Evolutionary conservation across 2,797 vertebrate genomes (phyloP).

Genomic region (Crax fasciolata): DNA sequence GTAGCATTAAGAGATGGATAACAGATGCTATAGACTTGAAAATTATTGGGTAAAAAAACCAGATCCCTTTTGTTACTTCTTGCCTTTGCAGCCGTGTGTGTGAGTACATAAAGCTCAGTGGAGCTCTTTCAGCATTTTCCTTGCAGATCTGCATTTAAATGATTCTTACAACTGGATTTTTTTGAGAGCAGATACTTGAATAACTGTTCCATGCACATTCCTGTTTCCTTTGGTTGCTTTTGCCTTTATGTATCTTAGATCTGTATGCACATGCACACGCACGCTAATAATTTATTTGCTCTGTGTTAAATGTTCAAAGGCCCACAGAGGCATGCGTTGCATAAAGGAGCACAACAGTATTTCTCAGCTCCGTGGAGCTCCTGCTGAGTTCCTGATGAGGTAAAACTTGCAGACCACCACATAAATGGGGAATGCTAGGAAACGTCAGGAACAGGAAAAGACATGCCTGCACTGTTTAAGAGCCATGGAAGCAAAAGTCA

Average conservation of each 20-base stretch:
- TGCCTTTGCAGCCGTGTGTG: neutral
- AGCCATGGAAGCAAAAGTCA: neutral
- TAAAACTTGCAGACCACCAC: slow-evolving; percentile 11
- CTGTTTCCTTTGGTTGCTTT: slow-evolving; percentile 26
- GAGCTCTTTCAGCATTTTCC: neutral
- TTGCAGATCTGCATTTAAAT: slow-evolving; percentile 33
- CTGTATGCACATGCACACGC: slow-evolving; percentile 44
- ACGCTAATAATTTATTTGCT: slow-evolving; percentile 56
- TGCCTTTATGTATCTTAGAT: slow-evolving; percentile 31
- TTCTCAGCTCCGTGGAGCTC: slow-evolving; percentile 11
- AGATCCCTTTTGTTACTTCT: slow-evolving; percentile 1
- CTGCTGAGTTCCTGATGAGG: slow-evolving; percentile 51
- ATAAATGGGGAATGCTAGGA: neutral
- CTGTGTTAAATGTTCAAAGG: slow-evolving; percentile 67
- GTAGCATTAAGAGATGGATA: slow-evolving; percentile 13
- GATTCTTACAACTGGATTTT: slow-evolving; percentile 27
- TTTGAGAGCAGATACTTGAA: neutral
- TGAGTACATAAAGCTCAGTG: slow-evolving; percentile 9
- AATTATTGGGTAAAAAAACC: neutral
- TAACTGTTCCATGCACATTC: slow-evolving; percentile 3
- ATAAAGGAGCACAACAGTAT: slow-evolving; percentile 34
- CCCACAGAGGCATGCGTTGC: slow-evolving; percentile 30
- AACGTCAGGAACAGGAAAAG: slow-evolving; percentile 21
- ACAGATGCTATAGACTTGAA: slow-evolving; percentile 19
- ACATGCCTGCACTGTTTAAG: neutral